Evolutionary conservation across 2,797 vertebrate genomes (phyloP).

Genomic region (Corythornis leucogaster): DNA sequence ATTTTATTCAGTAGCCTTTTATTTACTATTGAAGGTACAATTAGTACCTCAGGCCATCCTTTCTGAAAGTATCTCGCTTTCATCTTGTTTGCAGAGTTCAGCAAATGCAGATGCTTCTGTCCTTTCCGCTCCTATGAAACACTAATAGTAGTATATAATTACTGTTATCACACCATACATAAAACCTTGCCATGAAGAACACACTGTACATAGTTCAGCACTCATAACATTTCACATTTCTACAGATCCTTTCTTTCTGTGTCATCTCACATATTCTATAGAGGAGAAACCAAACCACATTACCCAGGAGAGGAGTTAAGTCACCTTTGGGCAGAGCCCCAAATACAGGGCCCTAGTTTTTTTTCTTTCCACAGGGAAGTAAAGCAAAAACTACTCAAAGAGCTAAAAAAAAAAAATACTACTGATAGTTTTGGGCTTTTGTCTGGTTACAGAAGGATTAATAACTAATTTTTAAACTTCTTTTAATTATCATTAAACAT

Average conservation of each 20-base stretch:
- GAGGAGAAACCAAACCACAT: not conserved
- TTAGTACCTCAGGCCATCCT: not conserved
- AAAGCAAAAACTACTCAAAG: not conserved
- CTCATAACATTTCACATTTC: not conserved
- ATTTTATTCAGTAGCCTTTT: constrained; percentile 18
- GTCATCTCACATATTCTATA: not conserved
- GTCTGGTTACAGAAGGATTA: not conserved
- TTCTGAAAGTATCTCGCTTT: not conserved
- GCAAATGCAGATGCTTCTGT: constrained; percentile 19
- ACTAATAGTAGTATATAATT: not conserved
- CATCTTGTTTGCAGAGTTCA: constrained; percentile 43
- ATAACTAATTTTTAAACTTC: not conserved
- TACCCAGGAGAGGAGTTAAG: accelerated
- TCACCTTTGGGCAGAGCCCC: not conserved
- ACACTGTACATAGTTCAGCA: not conserved
- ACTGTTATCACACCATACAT: not conserved
- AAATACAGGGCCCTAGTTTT: not conserved
- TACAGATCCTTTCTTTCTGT: not conserved
- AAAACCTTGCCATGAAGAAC: not conserved
- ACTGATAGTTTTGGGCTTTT: not conserved
- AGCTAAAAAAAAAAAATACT: not conserved
- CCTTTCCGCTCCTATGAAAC: not conserved
- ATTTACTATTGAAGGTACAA: constrained; percentile 55
- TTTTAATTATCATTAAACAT: not conserved
- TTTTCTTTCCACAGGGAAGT: not conserved